A percentile compares a stretch with the other conserved stretches of the same genome.
Evolutionary conservation across 2,113 vertebrate genomes (phyloP).

Genomic region (Psephotus haematonotus): DNA sequence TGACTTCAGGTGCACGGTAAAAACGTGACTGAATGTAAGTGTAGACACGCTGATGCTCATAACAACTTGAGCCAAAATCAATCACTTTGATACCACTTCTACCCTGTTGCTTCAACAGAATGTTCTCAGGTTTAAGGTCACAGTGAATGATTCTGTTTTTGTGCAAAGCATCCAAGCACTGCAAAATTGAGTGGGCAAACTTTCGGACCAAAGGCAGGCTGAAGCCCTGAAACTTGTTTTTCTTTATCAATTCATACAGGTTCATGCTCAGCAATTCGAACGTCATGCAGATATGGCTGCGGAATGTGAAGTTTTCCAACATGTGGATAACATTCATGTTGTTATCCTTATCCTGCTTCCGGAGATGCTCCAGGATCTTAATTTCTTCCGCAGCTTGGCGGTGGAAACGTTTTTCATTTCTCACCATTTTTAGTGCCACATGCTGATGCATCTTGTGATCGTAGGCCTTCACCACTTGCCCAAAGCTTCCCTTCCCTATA

Average conservation of each 20-base stretch:
- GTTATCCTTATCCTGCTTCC: slow-evolving; percentile 96
- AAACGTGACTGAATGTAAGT: slow-evolving; percentile 99
- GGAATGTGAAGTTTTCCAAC: slow-evolving; percentile 99
- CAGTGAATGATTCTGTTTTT: slow-evolving; percentile 99
- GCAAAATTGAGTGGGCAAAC: slow-evolving; percentile 97
- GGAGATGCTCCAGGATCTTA: slow-evolving; percentile 94
- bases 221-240: slow-evolving; percentile 99
- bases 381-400: slow-evolving; percentile 98
- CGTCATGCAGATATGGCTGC: slow-evolving; percentile 99
- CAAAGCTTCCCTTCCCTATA: slow-evolving; percentile 98
- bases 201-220: slow-evolving; percentile 97
- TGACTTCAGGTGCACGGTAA: slow-evolving; percentile 97
- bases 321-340: slow-evolving; percentile 99
- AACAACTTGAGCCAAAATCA: slow-evolving; percentile 98
- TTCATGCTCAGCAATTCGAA: slow-evolving; percentile 99
- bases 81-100: slow-evolving; percentile 99
- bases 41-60: slow-evolving; percentile 97
- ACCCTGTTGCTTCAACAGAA: slow-evolving; percentile 96
- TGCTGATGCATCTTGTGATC: slow-evolving; percentile 95
- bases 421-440: slow-evolving; percentile 97
- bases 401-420: slow-evolving; percentile 98
- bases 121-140: slow-evolving; percentile 99
- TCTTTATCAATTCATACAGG: slow-evolving; percentile 98
- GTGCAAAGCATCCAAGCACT: slow-evolving; percentile 97
- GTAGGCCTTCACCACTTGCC: slow-evolving; percentile 97